phyloP scores from a whole-genome alignment of 1,140 invertebrate species.

The Scaptomyza montana region DNA sequence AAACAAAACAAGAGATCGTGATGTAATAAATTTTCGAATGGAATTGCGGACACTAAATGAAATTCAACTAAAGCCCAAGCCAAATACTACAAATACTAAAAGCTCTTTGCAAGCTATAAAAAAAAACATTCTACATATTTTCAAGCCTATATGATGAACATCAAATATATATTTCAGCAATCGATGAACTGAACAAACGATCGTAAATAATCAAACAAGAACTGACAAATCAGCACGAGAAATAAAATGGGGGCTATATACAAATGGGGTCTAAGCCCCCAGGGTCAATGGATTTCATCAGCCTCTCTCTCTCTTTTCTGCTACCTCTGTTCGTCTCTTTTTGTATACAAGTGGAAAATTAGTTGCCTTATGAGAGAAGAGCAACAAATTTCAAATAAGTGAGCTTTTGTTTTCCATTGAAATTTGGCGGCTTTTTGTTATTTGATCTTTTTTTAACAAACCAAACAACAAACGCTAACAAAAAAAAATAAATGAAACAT shows the following conservation, averaged over 20 bases:
- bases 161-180: constrained; percentile 38
- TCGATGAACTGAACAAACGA: constrained; percentile 52
- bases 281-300: constrained; percentile 28
- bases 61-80: constrained; percentile 31
- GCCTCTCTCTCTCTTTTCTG: constrained; percentile 4
- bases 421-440: constrained; percentile 76
- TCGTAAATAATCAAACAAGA: constrained; percentile 74
- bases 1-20: constrained; percentile 55
- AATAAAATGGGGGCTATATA: constrained; percentile 17
- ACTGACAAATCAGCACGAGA: constrained; percentile 68
- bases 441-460: constrained; percentile 74
- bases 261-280: constrained; percentile 22
- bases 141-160: constrained; percentile 54
- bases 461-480: constrained; percentile 44
- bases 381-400: constrained; percentile 73
- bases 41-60: constrained; percentile 36
- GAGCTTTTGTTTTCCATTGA: constrained; percentile 81
- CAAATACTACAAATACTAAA: constrained; percentile 22
- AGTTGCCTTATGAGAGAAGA: constrained; percentile 49
- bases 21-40: constrained; percentile 71
- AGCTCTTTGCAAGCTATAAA: constrained; percentile 52
- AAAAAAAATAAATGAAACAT: constrained; percentile 59
- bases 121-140: constrained; percentile 13
- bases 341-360: constrained; percentile 73
- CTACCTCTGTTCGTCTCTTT: constrained; percentile 10